Evolutionary conservation across 2,113 vertebrate genomes (phyloP), one percentile per base, ranked within the genome.

Genomic region (Melanotaenia duboulayi): DNA sequence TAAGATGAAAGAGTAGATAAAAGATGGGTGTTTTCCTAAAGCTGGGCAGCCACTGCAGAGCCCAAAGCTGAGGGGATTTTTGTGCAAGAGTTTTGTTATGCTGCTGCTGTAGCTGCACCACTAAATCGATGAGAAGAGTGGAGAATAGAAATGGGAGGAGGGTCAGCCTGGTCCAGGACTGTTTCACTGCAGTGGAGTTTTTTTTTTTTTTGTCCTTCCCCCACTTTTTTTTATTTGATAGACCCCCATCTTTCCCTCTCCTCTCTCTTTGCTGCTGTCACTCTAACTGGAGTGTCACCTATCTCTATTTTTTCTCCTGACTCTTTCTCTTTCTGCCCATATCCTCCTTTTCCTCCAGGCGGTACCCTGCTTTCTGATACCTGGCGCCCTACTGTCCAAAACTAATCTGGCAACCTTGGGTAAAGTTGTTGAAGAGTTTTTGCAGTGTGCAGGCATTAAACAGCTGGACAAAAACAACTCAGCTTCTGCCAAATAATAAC

Each of bases 51-150:
- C 71, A 81, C 89, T 89, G 89, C 85, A 84, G 83, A 82, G 82
- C 65, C 56, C 71, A 44, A 65, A 46, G 52, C 17, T 40, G 76
- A 57, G 59, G 13, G n/a, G 1, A 1, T 61, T 60, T 24, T 68
- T 6, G 55, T 79, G 61, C 24, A 44, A 37, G 73, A 80, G 54
- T 78, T 81, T 82, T 72, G 73, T 72, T 80, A 72, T 78, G 78
- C 73, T 80, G 71, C 67, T 74, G 82, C 88, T 87, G 86, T 84
- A 64, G 81, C 87, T 88, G 87, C 84, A 68, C 64, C 83, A 78
- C 63, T 60, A 32, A 89, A 88, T 87, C 79, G 39, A 90, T 89
- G 71, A 75, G 76, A 51, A 72, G 60, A 57, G 57, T 42, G 51
- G 49, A 63, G 50, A 20, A 51, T 28, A 50, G 39, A 50, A 58